Evolutionary conservation across 2,797 vertebrate genomes (phyloP).

Genomic region (Psittacula echo): DNA sequence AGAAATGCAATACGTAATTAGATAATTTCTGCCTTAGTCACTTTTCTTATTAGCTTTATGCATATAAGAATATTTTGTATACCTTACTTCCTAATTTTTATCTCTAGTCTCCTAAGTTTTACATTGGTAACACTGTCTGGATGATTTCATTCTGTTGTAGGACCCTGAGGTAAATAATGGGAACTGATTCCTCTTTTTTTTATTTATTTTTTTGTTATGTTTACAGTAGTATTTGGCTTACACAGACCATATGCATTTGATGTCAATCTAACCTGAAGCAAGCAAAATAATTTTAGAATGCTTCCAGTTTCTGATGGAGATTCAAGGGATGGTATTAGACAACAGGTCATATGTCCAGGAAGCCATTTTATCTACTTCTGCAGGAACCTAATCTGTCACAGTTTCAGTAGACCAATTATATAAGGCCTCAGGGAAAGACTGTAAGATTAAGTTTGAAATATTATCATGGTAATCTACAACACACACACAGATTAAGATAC

Average conservation of each 20-base stretch:
- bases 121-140: neutral
- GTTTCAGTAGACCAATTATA: neutral
- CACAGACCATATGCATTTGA: neutral
- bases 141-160: neutral
- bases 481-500: neutral
- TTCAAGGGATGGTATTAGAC: neutral
- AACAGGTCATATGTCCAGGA: neutral
- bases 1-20: neutral
- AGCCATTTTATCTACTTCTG: neutral
- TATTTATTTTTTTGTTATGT: neutral
- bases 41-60: neutral
- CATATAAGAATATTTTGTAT: fast-evolving
- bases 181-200: neutral
- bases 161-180: neutral
- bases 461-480: neutral
- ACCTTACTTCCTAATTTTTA: neutral
- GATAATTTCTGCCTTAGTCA: neutral
- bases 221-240: neutral
- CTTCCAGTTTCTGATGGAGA: neutral
- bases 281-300: neutral
- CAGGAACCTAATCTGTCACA: neutral
- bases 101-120: neutral
- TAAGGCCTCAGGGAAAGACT: neutral
- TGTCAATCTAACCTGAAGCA: neutral
- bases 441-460: neutral